A percentile compares a stretch with the other conserved stretches of the same genome.
Evolutionary conservation across 2,888 invertebrate genomes (phyloP).

Genomic region (Omphaloscelis lunosa): DNA sequence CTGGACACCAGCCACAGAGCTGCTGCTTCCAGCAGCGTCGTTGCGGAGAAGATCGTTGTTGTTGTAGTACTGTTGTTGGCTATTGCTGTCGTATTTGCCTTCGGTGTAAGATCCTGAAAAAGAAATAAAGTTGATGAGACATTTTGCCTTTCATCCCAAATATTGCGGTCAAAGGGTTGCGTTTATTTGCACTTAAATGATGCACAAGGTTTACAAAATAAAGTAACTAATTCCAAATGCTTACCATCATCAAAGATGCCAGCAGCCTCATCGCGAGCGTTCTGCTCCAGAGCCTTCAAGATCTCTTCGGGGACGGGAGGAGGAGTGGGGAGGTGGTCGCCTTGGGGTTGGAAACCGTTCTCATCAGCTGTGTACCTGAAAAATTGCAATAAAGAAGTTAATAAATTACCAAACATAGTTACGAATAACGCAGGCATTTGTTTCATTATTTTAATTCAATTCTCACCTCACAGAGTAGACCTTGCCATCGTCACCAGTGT

Average conservation of each 20-base stretch:
- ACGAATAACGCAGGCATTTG: not conserved
- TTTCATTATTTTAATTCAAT: not conserved
- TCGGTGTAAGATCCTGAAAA: conserved; percentile 82
- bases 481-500: conserved; percentile 87
- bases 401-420: not conserved
- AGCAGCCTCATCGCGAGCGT: conserved; percentile 86
- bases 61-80: conserved; percentile 49
- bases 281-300: conserved; percentile 84
- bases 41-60: conserved; percentile 66
- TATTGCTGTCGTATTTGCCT: conserved; percentile 74
- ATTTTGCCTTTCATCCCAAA: not conserved
- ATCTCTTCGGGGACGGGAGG: conserved; percentile 87
- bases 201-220: not conserved
- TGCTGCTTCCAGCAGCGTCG: conserved; percentile 25
- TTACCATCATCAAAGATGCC: conserved; percentile 87
- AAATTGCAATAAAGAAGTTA: not conserved
- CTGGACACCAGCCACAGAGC: not conserved
- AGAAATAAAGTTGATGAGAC: not conserved
- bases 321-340: conserved; percentile 86
- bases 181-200: not conserved
- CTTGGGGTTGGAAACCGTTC: conserved; percentile 86
- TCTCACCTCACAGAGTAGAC: conserved; percentile 84
- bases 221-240: conserved; percentile 1
- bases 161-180: not conserved
- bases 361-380: conserved; percentile 86